Base-by-base conservation (phyloP, 2,888 invertebrate species). In the Diarsia dahlii region DNA sequence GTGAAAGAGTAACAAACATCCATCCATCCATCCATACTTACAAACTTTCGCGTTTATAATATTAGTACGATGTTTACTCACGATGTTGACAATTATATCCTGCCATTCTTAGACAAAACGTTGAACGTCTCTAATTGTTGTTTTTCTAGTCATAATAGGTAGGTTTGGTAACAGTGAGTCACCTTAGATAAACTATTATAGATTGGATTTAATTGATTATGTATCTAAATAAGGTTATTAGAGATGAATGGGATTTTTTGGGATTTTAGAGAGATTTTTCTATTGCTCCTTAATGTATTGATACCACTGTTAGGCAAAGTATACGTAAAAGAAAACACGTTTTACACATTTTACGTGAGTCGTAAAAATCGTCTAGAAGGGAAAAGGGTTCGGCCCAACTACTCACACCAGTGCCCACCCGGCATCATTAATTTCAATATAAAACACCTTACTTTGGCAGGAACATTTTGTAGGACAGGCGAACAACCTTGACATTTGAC, bases 341-440 rank as follows among this genome's bases (percentile, higher is more conserved):
- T 66, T 65, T 56, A 73, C 64, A 58, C 62, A 52, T 28, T 62
- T 76, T 74, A 71, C 67, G 69, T 69, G 56, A 81, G 74, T 76
- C 81, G 79, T 85, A 82, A 82, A 84, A 87, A 56, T 45, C 45
- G 39, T 50, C 68, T 71, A 50, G 65, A 65, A 74, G 45, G 52
- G 65, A 79, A 87, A 87, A 85, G 76, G 87, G 76, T 76, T 81
- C 50, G 79, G 63, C 8, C 39, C 39, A 39, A 39, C 8, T 77
- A 48, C 67, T 60, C 45, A 62, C 45, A 63, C n/a, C 15, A 71
- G 34, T 34, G 64, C 48, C 76, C 71, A 75, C 63, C 71, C 65
- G 70, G 68, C 54, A 75, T 83, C 83, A 87, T 86, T 85, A 86
- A 81, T 86, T 83, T 86, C 83, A 87, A 87, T 86, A 74, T 80